Base-by-base conservation (phyloP, 1,140 invertebrate genomes). In the Bicyclus anynana region DNA sequence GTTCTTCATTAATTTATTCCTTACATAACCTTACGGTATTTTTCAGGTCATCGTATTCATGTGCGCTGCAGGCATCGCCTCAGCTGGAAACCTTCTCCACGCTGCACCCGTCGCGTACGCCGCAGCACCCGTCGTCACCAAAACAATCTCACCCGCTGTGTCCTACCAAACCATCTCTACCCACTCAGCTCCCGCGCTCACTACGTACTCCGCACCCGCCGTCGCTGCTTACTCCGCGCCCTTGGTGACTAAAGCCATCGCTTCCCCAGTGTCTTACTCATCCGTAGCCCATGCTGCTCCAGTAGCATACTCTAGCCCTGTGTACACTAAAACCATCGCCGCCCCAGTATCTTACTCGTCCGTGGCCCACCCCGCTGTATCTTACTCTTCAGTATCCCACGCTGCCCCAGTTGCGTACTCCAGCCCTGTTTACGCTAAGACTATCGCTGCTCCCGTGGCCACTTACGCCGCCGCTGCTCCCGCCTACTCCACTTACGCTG, bases 1-100 rank as follows among this genome's bases (percentile, higher is more conserved):
- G n/a, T n/a, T n/a, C n/a, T n/a, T n/a, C n/a, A n/a, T 23, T 23
- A 23, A 23, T 40, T 4, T 17, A 16, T 9, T 16, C 17, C 6
- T 2, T 40, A 17, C 17, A 5, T 40, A 40, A 16, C 17, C 1
- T 17, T 16, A 23, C 7, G n/a, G 23, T 23, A 23, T 4, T 17
- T 14, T 5, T 6, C 67, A 82, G 79, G 65, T 82, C 57, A 62
- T 84, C 60, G 55, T 84, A 55, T 73, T 77, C 62, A 59, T 80
- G 52, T 81, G 78, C 62, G 74, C 77, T 38, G 73, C 77, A 50
- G 72, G 78, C 55, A 56, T 74, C 33, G 76, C 73, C 54, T 67
- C 66, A 26, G 79, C 79, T 23, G 72, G 77, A 29, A 72, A 72
- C 54, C 64, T 80, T n/a, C 56, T 72, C 7, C 69, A 63, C 42